phyloP scores from a whole-genome alignment of 2,888 invertebrate genomes.

The Xestia c-nigrum region DNA sequence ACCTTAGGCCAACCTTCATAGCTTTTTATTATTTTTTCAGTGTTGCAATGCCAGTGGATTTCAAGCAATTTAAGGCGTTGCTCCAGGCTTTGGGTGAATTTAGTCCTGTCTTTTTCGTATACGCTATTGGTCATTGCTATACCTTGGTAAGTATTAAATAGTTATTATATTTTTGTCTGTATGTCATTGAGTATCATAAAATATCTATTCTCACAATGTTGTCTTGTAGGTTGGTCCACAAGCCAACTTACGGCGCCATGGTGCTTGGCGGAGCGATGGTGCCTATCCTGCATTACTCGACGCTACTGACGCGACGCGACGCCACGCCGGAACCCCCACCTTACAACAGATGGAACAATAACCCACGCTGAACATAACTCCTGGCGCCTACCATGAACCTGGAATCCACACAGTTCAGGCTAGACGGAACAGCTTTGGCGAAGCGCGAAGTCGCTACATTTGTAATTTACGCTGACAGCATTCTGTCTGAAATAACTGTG shows the following conservation, averaged over 20 bases:
- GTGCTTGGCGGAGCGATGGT: conserved; percentile 78
- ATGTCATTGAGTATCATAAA: not conserved
- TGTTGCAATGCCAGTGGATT: conserved; percentile 84
- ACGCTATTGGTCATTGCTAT: conserved; percentile 84
- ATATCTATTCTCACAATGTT: not conserved
- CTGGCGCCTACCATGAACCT: not conserved
- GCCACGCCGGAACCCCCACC: conserved; percentile 68
- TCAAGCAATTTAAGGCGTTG: conserved; percentile 83
- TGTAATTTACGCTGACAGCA: not conserved
- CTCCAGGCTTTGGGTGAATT: conserved; percentile 83
- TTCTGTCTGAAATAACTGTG: not conserved
- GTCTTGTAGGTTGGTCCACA: conserved; percentile 80
- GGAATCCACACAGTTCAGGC: not conserved
- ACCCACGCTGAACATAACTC: conserved; percentile 71
- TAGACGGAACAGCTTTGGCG: not conserved
- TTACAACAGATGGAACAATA: conserved; percentile 75
- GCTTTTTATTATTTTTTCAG: conserved; percentile 72
- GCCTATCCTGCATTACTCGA: conserved; percentile 85
- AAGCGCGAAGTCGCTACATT: not conserved
- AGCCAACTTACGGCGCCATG: conserved; percentile 81
- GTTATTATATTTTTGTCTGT: not conserved
- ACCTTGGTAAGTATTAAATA: conserved; percentile 81
- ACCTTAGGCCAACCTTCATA: not conserved
- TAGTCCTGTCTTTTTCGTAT: conserved; percentile 86
- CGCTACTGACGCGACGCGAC: conserved; percentile 76